A percentile compares a stretch with the other conserved stretches of the same genome.
Conservation (phyloP, 2,113 vertebrate genomes). For the Archilochus colubris region DNA sequence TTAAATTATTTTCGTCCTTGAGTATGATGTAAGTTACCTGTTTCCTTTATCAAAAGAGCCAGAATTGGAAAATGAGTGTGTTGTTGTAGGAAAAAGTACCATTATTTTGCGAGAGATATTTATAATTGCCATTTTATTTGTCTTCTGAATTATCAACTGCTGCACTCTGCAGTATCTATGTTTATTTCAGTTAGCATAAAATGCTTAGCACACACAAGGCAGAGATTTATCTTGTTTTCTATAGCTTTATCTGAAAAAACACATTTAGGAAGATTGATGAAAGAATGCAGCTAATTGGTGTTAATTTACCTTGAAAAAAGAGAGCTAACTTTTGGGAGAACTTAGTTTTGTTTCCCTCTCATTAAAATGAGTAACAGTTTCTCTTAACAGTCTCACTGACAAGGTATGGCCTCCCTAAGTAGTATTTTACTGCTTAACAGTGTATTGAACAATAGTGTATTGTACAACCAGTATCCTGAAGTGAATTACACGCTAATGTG, state of each 20-base stretch:
- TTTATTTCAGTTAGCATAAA: neutral
- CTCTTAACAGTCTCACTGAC: constrained; percentile 29
- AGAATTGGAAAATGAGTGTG: neutral
- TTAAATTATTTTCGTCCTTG: neutral
- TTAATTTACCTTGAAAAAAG: constrained; percentile 37
- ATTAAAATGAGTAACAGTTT: constrained; percentile 52
- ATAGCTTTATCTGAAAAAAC: neutral
- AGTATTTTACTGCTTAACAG: constrained; percentile 41
- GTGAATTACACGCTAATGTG: constrained; percentile 18
- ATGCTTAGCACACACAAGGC: neutral
- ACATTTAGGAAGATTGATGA: neutral
- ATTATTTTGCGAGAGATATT: neutral
- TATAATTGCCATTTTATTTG: neutral
- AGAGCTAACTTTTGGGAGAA: neutral
- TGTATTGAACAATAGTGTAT: constrained; percentile 30
- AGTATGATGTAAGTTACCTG: neutral
- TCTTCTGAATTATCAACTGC: neutral
- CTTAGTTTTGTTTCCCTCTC: constrained; percentile 28
- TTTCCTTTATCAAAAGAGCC: neutral
- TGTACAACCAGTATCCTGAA: constrained; percentile 4
- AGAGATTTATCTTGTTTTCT: neutral
- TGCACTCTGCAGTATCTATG: neutral
- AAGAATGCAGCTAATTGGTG: neutral
- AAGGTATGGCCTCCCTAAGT: constrained; percentile 21
- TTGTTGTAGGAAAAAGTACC: neutral